A percentile compares a stretch with the other conserved stretches of the same genome.
These are phyloP conservation scores for Grapholita molesta DNA, from an alignment of 1,140 invertebrate genomes.

Conservation along the genomic window DNA sequence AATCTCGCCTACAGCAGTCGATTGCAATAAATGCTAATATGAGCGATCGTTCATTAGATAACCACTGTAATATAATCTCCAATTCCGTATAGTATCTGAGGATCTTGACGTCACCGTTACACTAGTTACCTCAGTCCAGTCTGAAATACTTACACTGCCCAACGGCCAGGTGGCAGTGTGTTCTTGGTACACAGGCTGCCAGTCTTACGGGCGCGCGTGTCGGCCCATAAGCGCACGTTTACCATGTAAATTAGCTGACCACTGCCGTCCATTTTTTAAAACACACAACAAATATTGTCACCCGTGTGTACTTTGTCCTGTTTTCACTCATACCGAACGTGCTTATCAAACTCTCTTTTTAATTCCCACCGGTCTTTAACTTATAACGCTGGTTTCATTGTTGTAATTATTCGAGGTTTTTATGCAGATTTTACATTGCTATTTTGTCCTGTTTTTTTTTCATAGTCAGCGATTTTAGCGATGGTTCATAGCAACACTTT, in stretches of 20 bases:
- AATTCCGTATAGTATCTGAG: background rate
- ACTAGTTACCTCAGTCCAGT: background rate
- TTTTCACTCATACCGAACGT: slow-evolving; percentile 33
- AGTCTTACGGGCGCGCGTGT: slow-evolving; percentile 60
- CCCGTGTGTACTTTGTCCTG: slow-evolving; percentile 48
- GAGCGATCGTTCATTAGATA: background rate
- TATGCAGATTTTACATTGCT: background rate
- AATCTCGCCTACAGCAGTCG: background rate
- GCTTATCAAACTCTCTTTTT: slow-evolving; percentile 24
- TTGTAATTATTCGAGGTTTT: background rate
- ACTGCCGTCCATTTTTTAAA: slow-evolving; percentile 58
- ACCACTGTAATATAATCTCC: background rate
- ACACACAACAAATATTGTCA: slow-evolving; percentile 56
- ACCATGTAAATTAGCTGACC: slow-evolving; percentile 68
- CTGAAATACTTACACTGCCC: background rate
- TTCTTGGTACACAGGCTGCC: slow-evolving; percentile 33
- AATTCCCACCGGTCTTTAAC: slow-evolving; percentile 24
- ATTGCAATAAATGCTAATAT: background rate
- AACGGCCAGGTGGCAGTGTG: slow-evolving; percentile 21
- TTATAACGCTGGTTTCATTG: background rate
- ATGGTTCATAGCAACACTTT: too few species aligned
- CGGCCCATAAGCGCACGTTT: slow-evolving; percentile 67
- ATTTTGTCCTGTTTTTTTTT: background rate
- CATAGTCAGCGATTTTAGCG: background rate
- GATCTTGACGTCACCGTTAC: background rate